Evolutionary conservation across 2,797 vertebrate species (phyloP).

Genomic region (Aldrovandia affinis): DNA sequence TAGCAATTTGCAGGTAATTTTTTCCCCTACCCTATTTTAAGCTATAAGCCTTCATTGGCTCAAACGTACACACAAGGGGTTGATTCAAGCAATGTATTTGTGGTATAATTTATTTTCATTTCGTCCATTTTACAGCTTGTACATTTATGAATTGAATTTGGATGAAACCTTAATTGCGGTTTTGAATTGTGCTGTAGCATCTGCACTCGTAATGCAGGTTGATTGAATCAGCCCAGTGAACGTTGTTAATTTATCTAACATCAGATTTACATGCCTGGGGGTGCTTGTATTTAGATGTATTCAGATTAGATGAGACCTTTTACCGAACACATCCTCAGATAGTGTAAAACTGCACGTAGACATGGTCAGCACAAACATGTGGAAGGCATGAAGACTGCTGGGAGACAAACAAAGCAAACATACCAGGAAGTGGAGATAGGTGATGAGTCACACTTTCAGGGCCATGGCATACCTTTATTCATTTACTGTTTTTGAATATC

Average conservation of each 20-base stretch:
- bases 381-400: not conserved
- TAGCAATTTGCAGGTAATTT: not conserved
- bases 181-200: not conserved
- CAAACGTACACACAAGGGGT: too few relatives aligned
- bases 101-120: too few relatives aligned
- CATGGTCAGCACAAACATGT: not conserved
- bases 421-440: not conserved
- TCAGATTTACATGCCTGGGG: not conserved
- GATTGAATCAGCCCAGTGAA: not conserved
- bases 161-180: not conserved
- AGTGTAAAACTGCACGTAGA: not conserved
- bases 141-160: not conserved
- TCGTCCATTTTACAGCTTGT: not conserved
- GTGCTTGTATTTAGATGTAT: not conserved
- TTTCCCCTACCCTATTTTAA: not conserved
- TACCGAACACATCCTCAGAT: not conserved
- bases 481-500: too few relatives aligned
- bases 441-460: not conserved
- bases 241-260: not conserved
- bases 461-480: not conserved
- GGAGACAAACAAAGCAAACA: not conserved
- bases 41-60: not conserved
- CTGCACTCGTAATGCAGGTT: not conserved
- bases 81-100: too few relatives aligned
- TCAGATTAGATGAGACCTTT: not conserved